Base-by-base conservation (phyloP, 1,140 invertebrate genomes). In the Linepithema humile region DNA sequence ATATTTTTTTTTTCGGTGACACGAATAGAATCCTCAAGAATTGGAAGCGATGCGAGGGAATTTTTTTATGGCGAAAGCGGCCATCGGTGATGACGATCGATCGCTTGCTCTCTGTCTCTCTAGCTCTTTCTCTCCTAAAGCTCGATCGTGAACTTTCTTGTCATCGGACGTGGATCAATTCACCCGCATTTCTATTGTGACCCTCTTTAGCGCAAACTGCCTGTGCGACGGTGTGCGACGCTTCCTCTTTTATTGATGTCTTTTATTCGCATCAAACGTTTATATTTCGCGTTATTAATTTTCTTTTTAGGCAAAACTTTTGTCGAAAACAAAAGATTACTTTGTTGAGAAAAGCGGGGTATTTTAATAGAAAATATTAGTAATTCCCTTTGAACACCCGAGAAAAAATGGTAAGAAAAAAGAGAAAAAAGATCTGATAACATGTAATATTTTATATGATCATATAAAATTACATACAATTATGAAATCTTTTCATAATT, bases 161-260 rank as follows among this genome's bases (percentile, higher is more conserved):
- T 62, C 26, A 35, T 12, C 12, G 38, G 29, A 62, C 6, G 73
- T 15, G n/a, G 2, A 64, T 75, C 6, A 45, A 45, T 4, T 62
- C 23, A 23, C 20, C 32, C 60, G 43, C 35, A 50, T 65, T 43
- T 65, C 20, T 65, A 35, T 15, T 20, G 29, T 2, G 45, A 65
- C 17, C 38, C 10, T 1, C 38, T 43, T 38, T 17, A 53, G n/a
- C 40, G 73, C n/a, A 32, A 77, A 15, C 45, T 50, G 0, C 29
- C 32, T 32, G 55, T 38, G 43, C 59, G 74, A 53, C 9, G 45
- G 74, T 77, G 38, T 65, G 74, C 32, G 43, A 77, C n/a, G 50
- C 32, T 60, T 59, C 15, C 29, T 10, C 43, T 20, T 45, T 45
- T 72, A 17, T 35, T 9, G 3, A 26, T 38, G 20, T 3, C 7